phyloP scores from a whole-genome alignment of 2,797 vertebrate genomes.

The Epinephelus awoara region DNA sequence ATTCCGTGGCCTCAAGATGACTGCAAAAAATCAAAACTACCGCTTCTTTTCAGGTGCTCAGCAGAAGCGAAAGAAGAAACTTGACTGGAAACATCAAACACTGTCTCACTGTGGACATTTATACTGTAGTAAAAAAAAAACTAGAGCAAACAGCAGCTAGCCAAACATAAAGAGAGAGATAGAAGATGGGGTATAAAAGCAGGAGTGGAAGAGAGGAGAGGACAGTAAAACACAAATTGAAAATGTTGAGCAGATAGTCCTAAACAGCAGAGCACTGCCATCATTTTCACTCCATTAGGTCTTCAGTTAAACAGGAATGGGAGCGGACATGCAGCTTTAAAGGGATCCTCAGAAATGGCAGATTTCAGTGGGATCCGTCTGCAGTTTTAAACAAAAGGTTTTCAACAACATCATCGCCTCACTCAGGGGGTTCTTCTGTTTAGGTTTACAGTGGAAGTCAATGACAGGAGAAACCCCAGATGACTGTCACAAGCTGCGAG shows the following conservation, averaged over 20 bases:
- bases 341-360: constrained; percentile 24
- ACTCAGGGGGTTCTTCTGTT: not conserved
- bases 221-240: constrained; percentile 57
- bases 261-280: constrained; percentile 35
- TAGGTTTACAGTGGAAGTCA: not conserved
- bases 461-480: not conserved
- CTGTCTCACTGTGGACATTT: constrained; percentile 4
- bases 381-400: constrained; percentile 12
- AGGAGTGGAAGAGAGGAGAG: constrained; percentile 13
- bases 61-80: not conserved
- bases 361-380: constrained; percentile 15
- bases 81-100: constrained; percentile 33
- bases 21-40: constrained; percentile 10
- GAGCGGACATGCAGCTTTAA: constrained; percentile 22
- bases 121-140: constrained; percentile 12
- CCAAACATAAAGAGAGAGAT: constrained; percentile 13
- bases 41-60: constrained; percentile 27
- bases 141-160: constrained; percentile 26
- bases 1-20: constrained; percentile 25
- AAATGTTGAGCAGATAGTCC: constrained; percentile 46
- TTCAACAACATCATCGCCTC: not conserved
- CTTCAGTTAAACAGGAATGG: constrained; percentile 46
- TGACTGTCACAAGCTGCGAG: not conserved
- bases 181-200: constrained; percentile 14
- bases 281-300: constrained; percentile 71